These are phyloP conservation scores for Centropyge bicolor DNA, from an alignment of 2,797 vertebrate genomes.

Conservation along the genomic window DNA sequence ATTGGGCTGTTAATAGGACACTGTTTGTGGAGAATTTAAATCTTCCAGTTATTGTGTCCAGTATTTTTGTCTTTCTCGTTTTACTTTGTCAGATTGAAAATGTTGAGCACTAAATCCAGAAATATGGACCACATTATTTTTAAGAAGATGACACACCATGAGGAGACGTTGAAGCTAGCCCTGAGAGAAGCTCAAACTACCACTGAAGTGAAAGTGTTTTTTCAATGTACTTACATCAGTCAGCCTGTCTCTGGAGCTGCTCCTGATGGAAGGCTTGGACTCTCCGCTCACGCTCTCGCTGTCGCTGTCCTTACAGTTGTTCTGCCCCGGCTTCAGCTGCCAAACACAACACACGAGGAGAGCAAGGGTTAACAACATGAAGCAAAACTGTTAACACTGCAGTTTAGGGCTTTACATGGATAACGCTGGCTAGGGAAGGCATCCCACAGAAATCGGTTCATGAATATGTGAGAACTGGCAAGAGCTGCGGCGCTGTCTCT, in stretches of 20 bases:
- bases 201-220: neutral
- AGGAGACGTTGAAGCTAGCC: neutral
- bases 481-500: conserved; percentile 60
- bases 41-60: neutral
- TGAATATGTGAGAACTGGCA: conserved; percentile 80
- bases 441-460: conserved; percentile 64
- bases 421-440: conserved; percentile 41
- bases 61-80: neutral
- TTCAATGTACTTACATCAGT: conserved; percentile 89
- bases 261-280: conserved; percentile 91
- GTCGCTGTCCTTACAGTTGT: conserved; percentile 94
- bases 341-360: conserved; percentile 62
- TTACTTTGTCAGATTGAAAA: neutral
- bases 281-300: conserved; percentile 91
- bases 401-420: conserved; percentile 46
- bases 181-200: neutral
- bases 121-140: neutral
- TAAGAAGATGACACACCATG: neutral
- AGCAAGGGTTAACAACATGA: conserved; percentile 58
- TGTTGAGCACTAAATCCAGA: neutral
- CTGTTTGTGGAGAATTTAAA: neutral
- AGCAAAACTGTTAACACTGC: conserved; percentile 52
- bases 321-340: conserved; percentile 93
- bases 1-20: neutral
- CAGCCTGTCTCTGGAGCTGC: conserved; percentile 92